Base-by-base conservation (phyloP, 1,140 invertebrate species). In the Colletes latitarsis region DNA sequence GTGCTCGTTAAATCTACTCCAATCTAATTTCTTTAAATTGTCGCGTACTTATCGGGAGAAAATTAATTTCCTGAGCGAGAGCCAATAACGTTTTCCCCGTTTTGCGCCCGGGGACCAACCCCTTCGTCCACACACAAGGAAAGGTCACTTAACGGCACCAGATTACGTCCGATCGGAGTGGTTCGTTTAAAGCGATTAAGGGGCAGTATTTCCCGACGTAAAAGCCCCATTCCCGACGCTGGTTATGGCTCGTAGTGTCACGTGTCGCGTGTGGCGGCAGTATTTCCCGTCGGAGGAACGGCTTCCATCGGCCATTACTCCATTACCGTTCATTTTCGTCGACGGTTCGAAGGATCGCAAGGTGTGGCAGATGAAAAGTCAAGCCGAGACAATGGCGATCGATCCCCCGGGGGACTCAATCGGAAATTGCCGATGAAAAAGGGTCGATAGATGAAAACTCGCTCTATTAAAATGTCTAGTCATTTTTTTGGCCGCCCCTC, bases 301-400 rank as follows among this genome's bases (percentile, higher is more conserved):
- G 60, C 69, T 66, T 57, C 75, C 76, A 78, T 70, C 85, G 83
- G 86, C 90, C 89, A 92, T 92, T 92, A 92, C 85, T 87, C 90
- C 83, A 93, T 93, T 92, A 93, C 85, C 87, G 78, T 91, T 91
- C 82, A 90, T 92, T 92, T 92, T 92, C 85, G 83, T 90, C 85
- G 85, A 91, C 91, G 79, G 80, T 78, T 88, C 85, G 84, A 52
- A 88, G 82, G 78, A 84, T 68, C 64, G 80, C 74, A 91, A 92
- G 92, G 92, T 92, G 91, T 91, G 91, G 92, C 89, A 86, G 89
- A 90, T 92, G 89, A 91, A 92, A 91, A 92, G 89, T 90, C 89
- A 88, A 76, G 60, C 82, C 79, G 88, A 92, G 90, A 92, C 90
- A 92, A 92, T 90, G 85, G 77, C 90, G 89, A 92, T 90, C 90